Percentiles rank a stretch among this genome's conserved stretches.
Evolutionary conservation across 2,888 invertebrate species (phyloP).

Genomic region (Caenorhabditis sp.): DNA sequence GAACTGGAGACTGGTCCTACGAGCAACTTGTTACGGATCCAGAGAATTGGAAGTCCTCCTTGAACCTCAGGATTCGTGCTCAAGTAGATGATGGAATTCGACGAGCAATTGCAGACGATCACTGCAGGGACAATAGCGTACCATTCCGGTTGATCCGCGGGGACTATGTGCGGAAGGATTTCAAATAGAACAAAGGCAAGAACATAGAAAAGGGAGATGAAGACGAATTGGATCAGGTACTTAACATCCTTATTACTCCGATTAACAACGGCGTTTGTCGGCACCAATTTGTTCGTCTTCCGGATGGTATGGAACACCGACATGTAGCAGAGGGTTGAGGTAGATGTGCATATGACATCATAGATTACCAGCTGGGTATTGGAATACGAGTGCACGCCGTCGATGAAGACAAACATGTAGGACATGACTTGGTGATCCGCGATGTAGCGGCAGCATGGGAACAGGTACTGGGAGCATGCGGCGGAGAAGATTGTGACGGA

Average conservation of each 20-base stretch:
- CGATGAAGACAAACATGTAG: background rate
- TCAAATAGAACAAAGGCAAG: conserved; percentile 61
- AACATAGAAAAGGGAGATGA: conserved; percentile 62
- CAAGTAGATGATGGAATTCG: conserved; percentile 62
- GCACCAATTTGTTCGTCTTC: background rate
- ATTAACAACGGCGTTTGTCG: background rate
- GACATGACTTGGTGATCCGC: too few species aligned
- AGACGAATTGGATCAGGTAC: conserved; percentile 64
- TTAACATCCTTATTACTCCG: conserved; percentile 15
- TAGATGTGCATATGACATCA: conserved; percentile 11
- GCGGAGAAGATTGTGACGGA: background rate
- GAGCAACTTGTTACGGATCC: conserved; percentile 18
- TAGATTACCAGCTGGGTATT: conserved; percentile 20
- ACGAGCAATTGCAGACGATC: conserved; percentile 56
- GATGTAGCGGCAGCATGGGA: conserved; percentile 22
- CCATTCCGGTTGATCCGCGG: conserved; percentile 38
- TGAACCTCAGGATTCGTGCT: conserved; percentile 56
- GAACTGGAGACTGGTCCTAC: too few species aligned
- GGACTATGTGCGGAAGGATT: conserved; percentile 54
- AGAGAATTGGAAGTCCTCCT: conserved; percentile 5
- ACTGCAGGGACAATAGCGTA: conserved; percentile 47
- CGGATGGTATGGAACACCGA: conserved; percentile 13
- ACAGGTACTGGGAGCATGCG: conserved; percentile 12
- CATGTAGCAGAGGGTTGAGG: conserved; percentile 15
- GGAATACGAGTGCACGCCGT: conserved; percentile 11